Base-by-base conservation (phyloP, 1,140 invertebrate genomes). In the Drosophila tsacasi region DNA sequence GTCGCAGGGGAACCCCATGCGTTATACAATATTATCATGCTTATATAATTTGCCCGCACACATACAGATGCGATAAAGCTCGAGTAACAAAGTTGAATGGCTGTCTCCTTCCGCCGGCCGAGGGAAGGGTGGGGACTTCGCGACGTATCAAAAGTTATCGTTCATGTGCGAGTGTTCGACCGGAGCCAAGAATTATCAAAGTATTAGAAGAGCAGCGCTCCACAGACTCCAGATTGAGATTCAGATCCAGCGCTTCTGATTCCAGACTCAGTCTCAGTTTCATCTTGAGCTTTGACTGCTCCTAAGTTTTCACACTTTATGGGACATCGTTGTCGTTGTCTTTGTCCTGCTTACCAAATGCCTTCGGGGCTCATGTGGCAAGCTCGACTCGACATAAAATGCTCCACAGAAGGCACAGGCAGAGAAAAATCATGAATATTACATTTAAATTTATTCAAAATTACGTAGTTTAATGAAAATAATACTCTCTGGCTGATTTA, bases 31-130 rank as follows among this genome's bases (percentile, higher is more conserved):
- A 89, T 89, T 84, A 89, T 89, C 81, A 73, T 81, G 76, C 80
- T 87, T 79, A 87, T 83, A 83, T 87, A 89, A 87, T 87, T 87
- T 83, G 72, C 67, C 19, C 60, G 47, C 44, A 77, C 58, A 80
- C 27, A 65, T 19, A 74, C 50, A 66, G 25, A 59, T 52, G 68
- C 58, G 84, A 78, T 89, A 81, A 81, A 72, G 81, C 84, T 83
- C 81, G 66, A 83, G 77, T 89, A 89, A 89, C 84, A 87, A 89
- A 87, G 85, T 83, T 87, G 80, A 79, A 81, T 87, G 83, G 60
- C 66, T 79, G 83, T 71, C 74, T 81, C 8, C 63, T 10, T 55
- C 65, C 42, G 72, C 62, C 13, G 49, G 69, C 37, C 21, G 25
- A 61, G 12, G 47, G 15, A 49, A 25, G 27, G 27, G 25, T 37